Base-by-base conservation (phyloP, 2,888 invertebrate species). In the Dioctria rufipes region DNA sequence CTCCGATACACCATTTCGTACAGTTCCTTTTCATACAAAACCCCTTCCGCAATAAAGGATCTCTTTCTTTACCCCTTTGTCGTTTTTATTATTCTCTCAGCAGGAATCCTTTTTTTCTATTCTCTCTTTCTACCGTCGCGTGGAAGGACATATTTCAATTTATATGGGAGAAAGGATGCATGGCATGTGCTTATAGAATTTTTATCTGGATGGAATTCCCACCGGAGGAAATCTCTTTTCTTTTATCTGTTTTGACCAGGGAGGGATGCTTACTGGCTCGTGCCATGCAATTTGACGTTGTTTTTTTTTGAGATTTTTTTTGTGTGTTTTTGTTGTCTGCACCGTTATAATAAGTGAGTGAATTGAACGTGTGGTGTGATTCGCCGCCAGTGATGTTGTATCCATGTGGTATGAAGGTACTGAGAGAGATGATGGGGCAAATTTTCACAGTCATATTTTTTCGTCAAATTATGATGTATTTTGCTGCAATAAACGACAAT, bases 401-500 rank as follows among this genome's bases (percentile, higher is more conserved):
- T 60, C 5, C 25, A 13, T 8, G 8, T 5, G n/a, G n/a, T 60
- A 5, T 5, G n/a, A n/a, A n/a, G n/a, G 60, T 25, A 25, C 25
- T 25, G 5, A 61, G 61, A 37, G 37, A 25, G 39, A 11, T 54
- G 54, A 54, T 54, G 39, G 51, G 51, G 51, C 51, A 11, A 3
- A 37, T 39, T 37, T 61, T 37, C 61, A 37, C 39, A 6, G 61
- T 61, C 6, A 11, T 54, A 11, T 11, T 54, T 61, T 61, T 61
- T 37, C 61, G 11, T 61, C 37, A 37, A 25, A 25, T 61, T 61
- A 39, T 61, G 61, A 61, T 61, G 61, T 61, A 61, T 25, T 61
- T 61, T 61, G 61, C n/a, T 61, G 61, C 61, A 61, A 61, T 61
- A 61, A 61, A 61, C 61, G 61, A 61, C 61, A 61, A 61, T 61